Evolutionary conservation across 2,113 vertebrate genomes (phyloP).

Genomic region (Columba janthina): DNA sequence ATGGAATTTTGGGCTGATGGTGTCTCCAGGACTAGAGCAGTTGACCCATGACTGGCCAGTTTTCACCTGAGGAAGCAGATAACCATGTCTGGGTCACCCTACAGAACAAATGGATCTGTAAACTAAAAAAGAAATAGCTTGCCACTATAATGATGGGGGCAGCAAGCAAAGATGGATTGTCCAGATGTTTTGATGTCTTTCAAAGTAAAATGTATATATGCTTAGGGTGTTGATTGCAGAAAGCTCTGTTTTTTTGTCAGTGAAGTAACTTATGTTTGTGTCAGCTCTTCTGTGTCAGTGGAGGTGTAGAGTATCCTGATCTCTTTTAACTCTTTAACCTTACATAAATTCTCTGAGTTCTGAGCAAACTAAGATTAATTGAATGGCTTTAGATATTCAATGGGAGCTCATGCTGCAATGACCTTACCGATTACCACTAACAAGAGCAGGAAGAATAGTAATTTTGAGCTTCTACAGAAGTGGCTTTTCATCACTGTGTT

Average conservation of each 20-base stretch:
- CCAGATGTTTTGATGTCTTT: neutral
- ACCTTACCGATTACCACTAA: conserved; percentile 22
- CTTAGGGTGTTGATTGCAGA: neutral
- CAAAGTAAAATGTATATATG: neutral
- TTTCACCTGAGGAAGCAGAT: neutral
- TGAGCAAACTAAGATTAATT: conserved; percentile 61
- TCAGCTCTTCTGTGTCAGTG: neutral
- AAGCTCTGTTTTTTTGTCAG: neutral
- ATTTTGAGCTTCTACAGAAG: conserved; percentile 31
- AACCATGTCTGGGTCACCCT: neutral
- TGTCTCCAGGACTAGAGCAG: neutral
- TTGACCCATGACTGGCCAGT: neutral
- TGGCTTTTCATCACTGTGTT: neutral
- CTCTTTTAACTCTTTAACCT: conserved; percentile 51
- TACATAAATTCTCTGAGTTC: conserved; percentile 30
- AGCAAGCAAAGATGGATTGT: neutral
- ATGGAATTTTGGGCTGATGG: neutral
- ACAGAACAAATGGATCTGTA: neutral
- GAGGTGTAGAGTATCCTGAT: neutral
- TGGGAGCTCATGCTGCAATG: neutral
- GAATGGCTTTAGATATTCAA: conserved; percentile 32
- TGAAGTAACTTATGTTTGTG: neutral
- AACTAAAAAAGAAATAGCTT: neutral
- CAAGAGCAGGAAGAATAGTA: conserved; percentile 19
- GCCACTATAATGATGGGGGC: accelerated